Percentiles rank a stretch among this genome's conserved stretches.
Evolutionary conservation across 2,888 invertebrate genomes (phyloP).

Genomic region (Camptogramma bilineatum): DNA sequence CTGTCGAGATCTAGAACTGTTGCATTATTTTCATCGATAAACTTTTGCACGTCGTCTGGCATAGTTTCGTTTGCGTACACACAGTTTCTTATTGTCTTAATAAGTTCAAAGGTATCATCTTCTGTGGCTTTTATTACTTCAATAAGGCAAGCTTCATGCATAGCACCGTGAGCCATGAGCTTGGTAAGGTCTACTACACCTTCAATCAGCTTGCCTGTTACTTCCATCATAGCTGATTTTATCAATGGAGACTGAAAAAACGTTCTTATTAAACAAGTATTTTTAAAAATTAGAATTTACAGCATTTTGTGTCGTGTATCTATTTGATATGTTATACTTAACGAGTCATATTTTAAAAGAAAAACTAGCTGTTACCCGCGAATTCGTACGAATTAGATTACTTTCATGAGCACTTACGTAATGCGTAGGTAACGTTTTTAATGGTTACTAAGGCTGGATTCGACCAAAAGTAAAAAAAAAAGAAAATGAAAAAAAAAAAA

Average conservation of each 20-base stretch:
- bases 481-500: too few relatives aligned
- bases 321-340: too few relatives aligned
- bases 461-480: too few relatives aligned
- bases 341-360: too few relatives aligned
- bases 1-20: constrained; percentile 63
- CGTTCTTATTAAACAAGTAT: neutral
- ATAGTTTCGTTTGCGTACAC: constrained; percentile 54
- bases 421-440: too few relatives aligned
- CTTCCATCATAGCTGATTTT: constrained; percentile 77
- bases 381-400: too few relatives aligned
- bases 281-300: too few relatives aligned
- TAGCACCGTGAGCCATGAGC: constrained; percentile 78
- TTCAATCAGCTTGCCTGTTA: constrained; percentile 69
- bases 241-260: constrained; percentile 69
- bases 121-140: constrained; percentile 75
- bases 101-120: constrained; percentile 67
- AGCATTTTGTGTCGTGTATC: too few relatives aligned
- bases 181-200: constrained; percentile 75
- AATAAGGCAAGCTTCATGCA: constrained; percentile 82
- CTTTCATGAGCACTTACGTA: too few relatives aligned
- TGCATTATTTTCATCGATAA: constrained; percentile 65
- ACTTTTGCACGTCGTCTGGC: constrained; percentile 51
- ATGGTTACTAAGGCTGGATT: too few relatives aligned
- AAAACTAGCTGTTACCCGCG: too few relatives aligned
- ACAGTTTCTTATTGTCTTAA: constrained; percentile 61